phyloP scores from a whole-genome alignment of 1,140 invertebrate species.

The Telenomus remus region DNA sequence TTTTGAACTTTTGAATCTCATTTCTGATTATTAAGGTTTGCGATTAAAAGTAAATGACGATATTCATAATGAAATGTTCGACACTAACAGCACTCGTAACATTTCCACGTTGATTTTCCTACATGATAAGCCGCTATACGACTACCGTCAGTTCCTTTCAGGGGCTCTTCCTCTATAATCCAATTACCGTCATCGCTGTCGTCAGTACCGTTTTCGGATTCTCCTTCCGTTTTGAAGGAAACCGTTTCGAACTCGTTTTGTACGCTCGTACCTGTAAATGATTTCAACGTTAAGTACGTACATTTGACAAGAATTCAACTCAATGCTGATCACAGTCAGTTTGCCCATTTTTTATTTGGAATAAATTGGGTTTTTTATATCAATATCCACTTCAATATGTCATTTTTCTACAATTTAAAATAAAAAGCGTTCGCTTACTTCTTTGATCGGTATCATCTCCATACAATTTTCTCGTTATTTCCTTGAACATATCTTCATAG shows the following conservation, averaged over 20 bases:
- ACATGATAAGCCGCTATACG: constrained; percentile 72
- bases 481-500: constrained; percentile 88
- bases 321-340: too few species aligned
- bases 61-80: too few species aligned
- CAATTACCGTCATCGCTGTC: constrained; percentile 72
- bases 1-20: neutral
- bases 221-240: constrained; percentile 72
- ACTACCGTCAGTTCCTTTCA: constrained; percentile 73
- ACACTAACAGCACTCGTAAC: constrained; percentile 71
- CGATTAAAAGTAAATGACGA: too few species aligned
- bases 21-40: neutral
- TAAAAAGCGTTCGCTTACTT: constrained; percentile 63
- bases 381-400: neutral
- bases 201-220: constrained; percentile 69
- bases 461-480: constrained; percentile 92
- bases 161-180: constrained; percentile 71
- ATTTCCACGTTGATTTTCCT: constrained; percentile 70
- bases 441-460: constrained; percentile 82
- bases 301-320: neutral
- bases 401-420: constrained; percentile 8
- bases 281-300: neutral
- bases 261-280: constrained; percentile 68
- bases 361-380: neutral
- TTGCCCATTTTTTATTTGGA: too few species aligned
- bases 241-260: constrained; percentile 75